A percentile compares a stretch with the other conserved stretches of the same genome.
These are phyloP conservation scores for Argyrosomus japonicus DNA, from an alignment of 2,113 vertebrate species.

Conservation along the genomic window DNA sequence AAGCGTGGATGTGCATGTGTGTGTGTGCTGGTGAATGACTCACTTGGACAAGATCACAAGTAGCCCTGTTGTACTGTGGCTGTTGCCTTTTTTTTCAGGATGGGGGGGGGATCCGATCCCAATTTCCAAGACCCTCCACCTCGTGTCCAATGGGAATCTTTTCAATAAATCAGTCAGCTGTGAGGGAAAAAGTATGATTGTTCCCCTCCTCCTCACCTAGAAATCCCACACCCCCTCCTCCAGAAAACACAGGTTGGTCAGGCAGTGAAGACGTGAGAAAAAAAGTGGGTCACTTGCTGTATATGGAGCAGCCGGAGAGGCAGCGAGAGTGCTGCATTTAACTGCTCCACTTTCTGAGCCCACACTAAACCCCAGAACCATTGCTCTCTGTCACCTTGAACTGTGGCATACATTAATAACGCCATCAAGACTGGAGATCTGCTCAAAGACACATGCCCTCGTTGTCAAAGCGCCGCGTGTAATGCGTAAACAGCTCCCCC, in stretches of 20 bases:
- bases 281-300: slow-evolving; percentile 78
- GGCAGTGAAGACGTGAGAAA: slow-evolving; percentile 55
- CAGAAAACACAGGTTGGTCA: slow-evolving; percentile 62
- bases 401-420: slow-evolving; percentile 76
- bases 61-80: slow-evolving; percentile 29
- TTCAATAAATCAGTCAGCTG: slow-evolving; percentile 63
- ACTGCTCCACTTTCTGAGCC: slow-evolving; percentile 83
- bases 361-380: slow-evolving; percentile 72
- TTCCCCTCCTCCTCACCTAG: slow-evolving; percentile 52
- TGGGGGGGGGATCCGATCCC: slow-evolving; percentile 23
- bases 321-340: slow-evolving; percentile 79
- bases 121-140: slow-evolving; percentile 51
- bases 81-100: slow-evolving; percentile 24
- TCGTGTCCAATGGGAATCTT: slow-evolving; percentile 41
- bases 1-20: slow-evolving; percentile 32
- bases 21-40: slow-evolving; percentile 56
- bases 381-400: slow-evolving; percentile 82
- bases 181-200: slow-evolving; percentile 41
- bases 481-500: slow-evolving; percentile 67
- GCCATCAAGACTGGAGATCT: slow-evolving; percentile 47
- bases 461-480: neutral
- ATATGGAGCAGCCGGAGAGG: slow-evolving; percentile 78
- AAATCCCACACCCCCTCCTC: slow-evolving; percentile 44
- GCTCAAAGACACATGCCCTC: neutral
- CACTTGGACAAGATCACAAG: slow-evolving; percentile 66